phyloP scores from a whole-genome alignment of 2,113 vertebrate species.

The Solenodon paradoxus region DNA sequence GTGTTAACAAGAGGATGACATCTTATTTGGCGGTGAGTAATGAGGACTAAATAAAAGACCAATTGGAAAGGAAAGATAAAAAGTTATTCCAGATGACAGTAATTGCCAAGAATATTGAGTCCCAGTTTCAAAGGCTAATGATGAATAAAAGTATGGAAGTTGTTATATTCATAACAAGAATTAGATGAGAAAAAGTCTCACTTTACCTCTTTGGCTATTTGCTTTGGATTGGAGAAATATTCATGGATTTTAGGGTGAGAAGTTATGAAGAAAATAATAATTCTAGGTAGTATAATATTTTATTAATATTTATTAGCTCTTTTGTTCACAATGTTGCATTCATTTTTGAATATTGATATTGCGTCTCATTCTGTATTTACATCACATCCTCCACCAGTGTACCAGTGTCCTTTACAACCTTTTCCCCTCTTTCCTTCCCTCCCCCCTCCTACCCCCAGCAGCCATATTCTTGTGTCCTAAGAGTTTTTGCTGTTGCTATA shows the following conservation, averaged over 20 bases:
- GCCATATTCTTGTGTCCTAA: too few relatives aligned
- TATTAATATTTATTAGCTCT: too few relatives aligned
- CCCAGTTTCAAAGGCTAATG: constrained; percentile 15
- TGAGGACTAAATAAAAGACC: constrained; percentile 40
- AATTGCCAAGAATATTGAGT: constrained; percentile 22
- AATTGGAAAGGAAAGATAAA: constrained; percentile 41
- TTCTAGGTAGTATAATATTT: neutral
- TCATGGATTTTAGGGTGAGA: neutral
- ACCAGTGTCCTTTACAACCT: too few relatives aligned
- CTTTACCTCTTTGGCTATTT: neutral
- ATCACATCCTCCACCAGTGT: too few relatives aligned
- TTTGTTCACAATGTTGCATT: too few relatives aligned
- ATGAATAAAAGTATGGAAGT: neutral
- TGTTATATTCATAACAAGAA: neutral
- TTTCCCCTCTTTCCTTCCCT: too few relatives aligned
- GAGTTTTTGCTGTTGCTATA: too few relatives aligned
- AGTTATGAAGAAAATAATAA: neutral
- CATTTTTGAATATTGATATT: too few relatives aligned
- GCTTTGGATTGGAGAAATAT: neutral
- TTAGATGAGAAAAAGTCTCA: neutral
- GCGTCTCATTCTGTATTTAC: too few relatives aligned
- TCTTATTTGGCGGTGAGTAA: constrained; percentile 47
- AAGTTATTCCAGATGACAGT: constrained; percentile 44
- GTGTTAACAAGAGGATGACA: constrained; percentile 53
- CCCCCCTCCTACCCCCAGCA: too few relatives aligned